These are phyloP conservation scores for Tubulanus polymorphus DNA, from an alignment of 2,888 invertebrate species.

Conservation along the genomic window DNA sequence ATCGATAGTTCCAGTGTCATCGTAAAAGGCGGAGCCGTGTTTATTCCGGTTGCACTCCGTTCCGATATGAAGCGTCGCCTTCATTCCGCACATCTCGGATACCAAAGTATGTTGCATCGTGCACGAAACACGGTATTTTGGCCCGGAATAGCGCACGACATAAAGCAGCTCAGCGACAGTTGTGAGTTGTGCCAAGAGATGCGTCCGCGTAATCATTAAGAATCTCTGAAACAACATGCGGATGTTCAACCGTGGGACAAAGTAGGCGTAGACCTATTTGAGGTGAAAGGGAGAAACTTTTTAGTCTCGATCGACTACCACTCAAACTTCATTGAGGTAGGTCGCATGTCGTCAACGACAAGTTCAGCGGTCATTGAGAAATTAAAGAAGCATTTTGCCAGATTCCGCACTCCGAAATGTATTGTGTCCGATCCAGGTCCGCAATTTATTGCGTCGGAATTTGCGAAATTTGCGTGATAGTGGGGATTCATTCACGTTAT, in stretches of 20 bases:
- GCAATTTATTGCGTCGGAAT: neutral
- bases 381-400: neutral
- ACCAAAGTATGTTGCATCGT: slow-evolving; percentile 12
- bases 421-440: neutral
- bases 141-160: slow-evolving; percentile 3
- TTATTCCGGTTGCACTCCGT: slow-evolving; percentile 8
- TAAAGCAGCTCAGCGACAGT: neutral
- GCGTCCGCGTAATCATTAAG: neutral
- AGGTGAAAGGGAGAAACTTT: neutral
- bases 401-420: neutral
- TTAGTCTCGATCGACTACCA: neutral
- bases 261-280: neutral
- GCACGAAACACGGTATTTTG: slow-evolving; percentile 10
- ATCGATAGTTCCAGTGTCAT: neutral
- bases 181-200: neutral
- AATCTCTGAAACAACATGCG: neutral
- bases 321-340: slow-evolving; percentile 4
- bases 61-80: slow-evolving; percentile 9
- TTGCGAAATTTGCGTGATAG: neutral
- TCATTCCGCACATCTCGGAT: slow-evolving; percentile 14
- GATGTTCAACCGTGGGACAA: neutral
- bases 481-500: neutral
- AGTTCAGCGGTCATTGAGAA: neutral
- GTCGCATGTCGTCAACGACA: neutral
- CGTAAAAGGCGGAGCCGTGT: slow-evolving; percentile 11